Evolutionary conservation across 2,888 invertebrate species (phyloP), one percentile per base, ranked within the genome.

Genomic region (Linnaemya vulpina): DNA sequence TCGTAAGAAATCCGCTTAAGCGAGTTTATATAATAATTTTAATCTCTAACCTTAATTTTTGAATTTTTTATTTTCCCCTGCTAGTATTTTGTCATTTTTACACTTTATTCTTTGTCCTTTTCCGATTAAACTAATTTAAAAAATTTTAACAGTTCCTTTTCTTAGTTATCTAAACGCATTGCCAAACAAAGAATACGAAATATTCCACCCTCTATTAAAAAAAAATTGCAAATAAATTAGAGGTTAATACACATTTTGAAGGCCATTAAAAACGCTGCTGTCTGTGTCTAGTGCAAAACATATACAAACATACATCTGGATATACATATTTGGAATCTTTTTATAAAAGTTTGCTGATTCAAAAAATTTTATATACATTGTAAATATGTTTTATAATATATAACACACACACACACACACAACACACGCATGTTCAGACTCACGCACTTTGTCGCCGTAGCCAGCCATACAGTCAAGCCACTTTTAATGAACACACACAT

Each of bases 161-260:
- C 43, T 67, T 55, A 35, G 40, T 20, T n/a, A 15, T 7, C 5
- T 3, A 49, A 46, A 49, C 1, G 49, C 2, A 51, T 7, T 60
- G n/a, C 11, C 38, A 1, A n/a, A 62, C 46, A 43, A 46, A 51
- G 3, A 20, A 30, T 67, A 40, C 25, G 51, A 77, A 60, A 77
- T 49, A 68, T 68, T 77, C 22, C 49, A 22, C 46, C 35, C 38
- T 75, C 20, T 55, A 13, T 7, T 17, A 10, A 30, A 60, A 79
- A 60, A 79, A 38, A 75, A 15, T 20, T 15, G 15, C 58, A 46
- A 53, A 74, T 30, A 60, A 63, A 67, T 70, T 63, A n/a, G 88
- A 90, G 91, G 90, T 90, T 90, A 91, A 91, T 89, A 90, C 87
- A 90, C 90, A 90, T 84, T 87, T 81, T 82, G 89, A 91, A 91